phyloP scores from a whole-genome alignment of 2,888 invertebrate genomes.

The Melinaea menophilus region DNA sequence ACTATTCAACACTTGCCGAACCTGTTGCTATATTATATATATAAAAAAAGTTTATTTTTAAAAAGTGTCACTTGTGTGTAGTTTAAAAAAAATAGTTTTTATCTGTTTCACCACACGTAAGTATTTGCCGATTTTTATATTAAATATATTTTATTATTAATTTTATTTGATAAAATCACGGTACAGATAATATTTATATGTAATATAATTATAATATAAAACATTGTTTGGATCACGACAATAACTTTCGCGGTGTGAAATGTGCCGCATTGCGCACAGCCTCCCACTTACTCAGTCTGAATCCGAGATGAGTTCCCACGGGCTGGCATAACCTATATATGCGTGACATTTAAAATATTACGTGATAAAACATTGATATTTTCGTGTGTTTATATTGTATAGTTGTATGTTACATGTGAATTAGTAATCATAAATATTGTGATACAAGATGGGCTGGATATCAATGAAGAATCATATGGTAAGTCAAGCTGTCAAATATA shows the following conservation, averaged over 20 bases:
- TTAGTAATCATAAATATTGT: conserved; percentile 59
- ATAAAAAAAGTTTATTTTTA: not conserved
- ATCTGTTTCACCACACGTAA: not conserved
- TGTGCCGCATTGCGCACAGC: conserved; percentile 77
- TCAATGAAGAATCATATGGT: conserved; percentile 76
- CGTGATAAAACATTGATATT: no score
- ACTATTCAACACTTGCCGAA: not conserved
- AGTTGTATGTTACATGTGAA: conserved; percentile 26
- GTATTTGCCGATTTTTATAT: not conserved
- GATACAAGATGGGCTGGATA: conserved; percentile 72
- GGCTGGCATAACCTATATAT: conserved; percentile 63
- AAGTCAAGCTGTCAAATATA: conserved; percentile 36
- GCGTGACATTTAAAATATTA: conserved; percentile 14
- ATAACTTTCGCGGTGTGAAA: conserved; percentile 41
- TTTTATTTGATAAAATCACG: not conserved
- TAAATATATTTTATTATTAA: not conserved
- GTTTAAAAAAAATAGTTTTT: not conserved
- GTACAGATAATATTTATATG: not conserved
- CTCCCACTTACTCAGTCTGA: conserved; percentile 64
- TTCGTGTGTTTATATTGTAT: not conserved
- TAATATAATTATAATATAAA: not conserved
- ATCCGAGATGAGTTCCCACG: conserved; percentile 66
- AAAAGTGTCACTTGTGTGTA: not conserved
- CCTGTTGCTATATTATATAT: not conserved
- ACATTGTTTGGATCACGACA: conserved; percentile 11